Evolutionary conservation across 2,888 invertebrate genomes (phyloP).

Genomic region (Diaprepes abbreviatus): DNA sequence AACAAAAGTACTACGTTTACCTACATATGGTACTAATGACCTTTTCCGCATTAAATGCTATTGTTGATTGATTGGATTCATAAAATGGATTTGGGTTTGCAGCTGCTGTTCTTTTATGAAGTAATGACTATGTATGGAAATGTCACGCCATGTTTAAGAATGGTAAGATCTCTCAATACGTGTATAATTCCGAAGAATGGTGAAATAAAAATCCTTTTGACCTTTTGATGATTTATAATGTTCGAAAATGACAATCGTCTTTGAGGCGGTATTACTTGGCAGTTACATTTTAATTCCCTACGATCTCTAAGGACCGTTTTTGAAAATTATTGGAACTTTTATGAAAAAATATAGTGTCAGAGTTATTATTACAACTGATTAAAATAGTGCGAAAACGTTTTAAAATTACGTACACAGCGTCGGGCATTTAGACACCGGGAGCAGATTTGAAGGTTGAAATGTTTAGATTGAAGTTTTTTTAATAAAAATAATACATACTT

Average conservation of each 20-base stretch:
- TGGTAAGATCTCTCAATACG: constrained; percentile 16
- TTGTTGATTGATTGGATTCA: constrained; percentile 39
- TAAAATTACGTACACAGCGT: too few relatives aligned
- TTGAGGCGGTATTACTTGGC: too few relatives aligned
- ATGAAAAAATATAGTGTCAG: too few relatives aligned
- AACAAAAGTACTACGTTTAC: constrained; percentile 25
- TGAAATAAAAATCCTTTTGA: not conserved
- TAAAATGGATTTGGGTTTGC: constrained; percentile 30
- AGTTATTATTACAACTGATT: too few relatives aligned
- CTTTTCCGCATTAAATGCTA: constrained; percentile 42
- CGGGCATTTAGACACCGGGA: too few relatives aligned
- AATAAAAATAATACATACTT: too few relatives aligned
- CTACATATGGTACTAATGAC: constrained; percentile 41
- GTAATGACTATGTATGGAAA: constrained; percentile 40
- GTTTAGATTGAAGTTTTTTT: too few relatives aligned
- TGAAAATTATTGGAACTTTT: too few relatives aligned
- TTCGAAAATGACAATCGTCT: too few relatives aligned
- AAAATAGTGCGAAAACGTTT: too few relatives aligned
- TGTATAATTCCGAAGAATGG: not conserved
- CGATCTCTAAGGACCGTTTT: too few relatives aligned
- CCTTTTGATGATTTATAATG: not conserved
- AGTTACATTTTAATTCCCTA: not conserved
- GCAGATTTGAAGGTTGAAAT: too few relatives aligned
- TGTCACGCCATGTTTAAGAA: constrained; percentile 26
- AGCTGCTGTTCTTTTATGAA: constrained; percentile 21